phyloP scores from a whole-genome alignment of 2,888 invertebrate genomes.

The Allophyes oxyacanthae region DNA sequence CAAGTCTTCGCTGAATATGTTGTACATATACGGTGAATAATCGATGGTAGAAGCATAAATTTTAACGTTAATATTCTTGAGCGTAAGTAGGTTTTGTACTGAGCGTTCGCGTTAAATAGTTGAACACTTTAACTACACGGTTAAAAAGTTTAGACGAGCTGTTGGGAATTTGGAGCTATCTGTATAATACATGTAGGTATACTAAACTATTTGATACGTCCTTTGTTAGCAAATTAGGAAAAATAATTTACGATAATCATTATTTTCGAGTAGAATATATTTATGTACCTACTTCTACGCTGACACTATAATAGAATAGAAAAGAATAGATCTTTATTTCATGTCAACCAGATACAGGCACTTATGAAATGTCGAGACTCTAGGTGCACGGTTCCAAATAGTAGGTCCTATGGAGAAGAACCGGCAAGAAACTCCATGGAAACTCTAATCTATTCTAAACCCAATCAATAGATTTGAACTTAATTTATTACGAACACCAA shows the following conservation, averaged over 20 bases:
- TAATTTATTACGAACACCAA: not conserved
- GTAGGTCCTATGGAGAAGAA: no score
- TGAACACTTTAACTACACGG: conserved; percentile 32
- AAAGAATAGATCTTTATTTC: no score
- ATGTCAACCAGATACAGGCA: no score
- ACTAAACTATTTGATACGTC: not conserved
- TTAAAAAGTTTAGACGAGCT: conserved; percentile 29
- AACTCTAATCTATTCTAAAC: no score
- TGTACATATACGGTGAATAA: conserved; percentile 62
- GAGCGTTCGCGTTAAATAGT: conserved; percentile 42
- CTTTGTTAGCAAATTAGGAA: no score
- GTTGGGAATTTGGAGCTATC: conserved; percentile 4
- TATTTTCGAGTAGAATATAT: no score
- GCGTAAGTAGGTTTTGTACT: conserved; percentile 34
- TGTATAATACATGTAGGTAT: not conserved
- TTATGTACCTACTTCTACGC: no score
- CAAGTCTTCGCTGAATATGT: conserved; percentile 68
- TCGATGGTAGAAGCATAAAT: conserved; percentile 64
- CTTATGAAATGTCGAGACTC: no score
- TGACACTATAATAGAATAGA: no score
- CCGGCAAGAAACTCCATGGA: no score
- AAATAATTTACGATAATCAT: no score
- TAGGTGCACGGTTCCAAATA: no score
- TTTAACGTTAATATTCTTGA: conserved; percentile 50
- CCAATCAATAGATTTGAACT: not conserved